Evolutionary conservation across 2,797 vertebrate species (phyloP), one percentile per base, ranked within the genome.

Genomic region (Crenuchus spilurus): DNA sequence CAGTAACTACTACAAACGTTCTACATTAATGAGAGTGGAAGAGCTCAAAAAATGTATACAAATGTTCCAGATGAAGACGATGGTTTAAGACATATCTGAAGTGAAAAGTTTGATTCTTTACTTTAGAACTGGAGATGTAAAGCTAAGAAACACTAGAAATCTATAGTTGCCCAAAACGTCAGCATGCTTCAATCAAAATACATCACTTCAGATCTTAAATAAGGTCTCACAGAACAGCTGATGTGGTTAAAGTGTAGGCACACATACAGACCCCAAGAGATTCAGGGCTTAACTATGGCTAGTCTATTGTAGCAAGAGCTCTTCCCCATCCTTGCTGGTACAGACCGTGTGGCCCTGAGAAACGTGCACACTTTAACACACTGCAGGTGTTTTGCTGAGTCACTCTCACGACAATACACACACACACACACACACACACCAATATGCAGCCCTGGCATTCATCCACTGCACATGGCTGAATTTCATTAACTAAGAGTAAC

Each of bases 351-450:
- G 39, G 22, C 26, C 69, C 67, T 54, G n/a, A 77, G 60, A 75
- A 68, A 72, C 63, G 22, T 24, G 48, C 46, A 48, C 28, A 13
- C 52, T 55, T 66, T 62, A 70, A 63, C 66, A 66, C 67, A 72
- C 58, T 65, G 72, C 78, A 80, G 81, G 75, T 82, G 80, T 77
- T 79, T 33, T 41, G 65, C 71, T 55, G 80, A 74, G 71, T 77
- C 71, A 82, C n/a, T 57, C 55, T 71, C 63, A 48, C 64, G 71
- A 82, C 77, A 77, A 77, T 58, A 44, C 74, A 70, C 16, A n/a
- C 41, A 64, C 30, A 51, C 31, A 52, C 51, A 60, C 51, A 31
- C 55, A 42, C 46, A 37, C 44, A 20, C 62, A 74, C 72, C 30
- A 28, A 46, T 14, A 9, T 4, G 20, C 48, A 55, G 39, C 16